Base-by-base conservation (phyloP, 2,113 vertebrate species). In the Nycticorax nycticorax region DNA sequence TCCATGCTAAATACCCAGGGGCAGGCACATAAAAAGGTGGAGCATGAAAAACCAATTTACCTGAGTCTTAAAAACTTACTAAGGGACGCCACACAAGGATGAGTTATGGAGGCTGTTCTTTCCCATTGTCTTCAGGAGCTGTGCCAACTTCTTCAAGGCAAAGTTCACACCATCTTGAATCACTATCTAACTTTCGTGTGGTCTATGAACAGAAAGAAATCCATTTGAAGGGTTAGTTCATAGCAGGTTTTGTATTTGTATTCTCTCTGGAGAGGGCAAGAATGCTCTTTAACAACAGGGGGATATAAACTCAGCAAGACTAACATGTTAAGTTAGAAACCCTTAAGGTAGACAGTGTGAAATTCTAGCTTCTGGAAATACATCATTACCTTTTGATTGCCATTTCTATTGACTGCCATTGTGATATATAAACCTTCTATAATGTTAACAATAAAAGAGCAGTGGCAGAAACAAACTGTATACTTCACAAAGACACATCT, bases 351-450 rank as follows among this genome's bases (percentile, higher is more conserved):
- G 33, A 24, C 37, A 71, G 26, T 43, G 73, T 91, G 75, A 96
- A 92, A 92, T 85, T 95, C 83, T 68, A 41, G 15, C 68, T 94
- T 79, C 82, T 95, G 69, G 88, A 72, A 94, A 95, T 89, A 86
- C 53, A 91, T 86, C 33, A 60, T 86, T 96, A 85, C 66, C 66
- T 89, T 95, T 92, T 88, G 84, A 85, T 32, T 95, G 57, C 27
- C 37, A 10, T 77, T 88, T 91, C 91, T 95, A 66, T 77, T 77
- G 47, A 79, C 53, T 85, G 47, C 26, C n/a, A 77, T 66, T 91
- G 91, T 92, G 86, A 86, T 71, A 63, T 57, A 92, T 77, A 88
- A 86, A 91, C 79, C 79, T 80, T 88, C n/a, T 77, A 41, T 88
- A 77, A 88, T 30, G 55, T 57, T 79, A 93, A 59, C 57, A 88